A percentile compares a stretch with the other conserved stretches of the same genome.
Conservation (phyloP, 2,797 vertebrate species). For the Phrynocephalus guinanensis region DNA sequence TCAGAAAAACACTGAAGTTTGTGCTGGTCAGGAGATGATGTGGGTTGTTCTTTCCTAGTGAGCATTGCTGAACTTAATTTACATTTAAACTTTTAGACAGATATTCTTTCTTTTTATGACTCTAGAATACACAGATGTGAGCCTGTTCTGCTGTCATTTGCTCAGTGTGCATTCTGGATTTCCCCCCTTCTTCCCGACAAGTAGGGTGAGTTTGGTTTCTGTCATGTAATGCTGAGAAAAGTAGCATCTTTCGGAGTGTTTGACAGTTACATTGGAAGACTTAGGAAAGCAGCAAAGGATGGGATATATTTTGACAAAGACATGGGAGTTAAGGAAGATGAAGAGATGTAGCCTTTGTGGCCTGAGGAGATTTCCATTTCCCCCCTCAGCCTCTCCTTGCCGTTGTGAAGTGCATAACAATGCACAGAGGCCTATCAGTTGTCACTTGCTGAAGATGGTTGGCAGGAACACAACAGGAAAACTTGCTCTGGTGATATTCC, state of each 20-base stretch:
- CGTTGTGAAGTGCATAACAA: neutral
- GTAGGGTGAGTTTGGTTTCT: constrained; percentile 53
- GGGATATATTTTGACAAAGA: constrained; percentile 30
- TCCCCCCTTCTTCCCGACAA: constrained; percentile 48
- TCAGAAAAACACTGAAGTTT: constrained; percentile 15
- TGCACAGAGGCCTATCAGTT: neutral
- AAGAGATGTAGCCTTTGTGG: constrained; percentile 27
- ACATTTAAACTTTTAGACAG: constrained; percentile 32
- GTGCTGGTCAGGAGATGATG: constrained; percentile 29
- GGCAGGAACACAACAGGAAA: constrained; percentile 6
- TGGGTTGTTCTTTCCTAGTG: constrained; percentile 48
- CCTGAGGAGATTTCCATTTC: constrained; percentile 27
- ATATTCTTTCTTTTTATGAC: neutral
- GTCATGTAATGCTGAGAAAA: constrained; percentile 46
- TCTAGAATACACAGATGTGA: constrained; percentile 7
- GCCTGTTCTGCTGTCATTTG: constrained; percentile 53
- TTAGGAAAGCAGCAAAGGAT: constrained; percentile 19
- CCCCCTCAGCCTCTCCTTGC: neutral
- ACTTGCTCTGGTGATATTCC: neutral
- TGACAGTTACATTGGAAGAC: constrained; percentile 55
- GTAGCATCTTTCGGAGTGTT: constrained; percentile 33
- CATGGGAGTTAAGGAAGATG: constrained; percentile 41
- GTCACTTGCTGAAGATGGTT: constrained; percentile 9
- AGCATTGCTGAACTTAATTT: constrained; percentile 56
- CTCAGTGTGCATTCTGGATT: constrained; percentile 28